Percentiles rank a stretch among this genome's conserved stretches.
Evolutionary conservation across 1,140 invertebrate genomes (phyloP).

Genomic region (Ostrea edulis): DNA sequence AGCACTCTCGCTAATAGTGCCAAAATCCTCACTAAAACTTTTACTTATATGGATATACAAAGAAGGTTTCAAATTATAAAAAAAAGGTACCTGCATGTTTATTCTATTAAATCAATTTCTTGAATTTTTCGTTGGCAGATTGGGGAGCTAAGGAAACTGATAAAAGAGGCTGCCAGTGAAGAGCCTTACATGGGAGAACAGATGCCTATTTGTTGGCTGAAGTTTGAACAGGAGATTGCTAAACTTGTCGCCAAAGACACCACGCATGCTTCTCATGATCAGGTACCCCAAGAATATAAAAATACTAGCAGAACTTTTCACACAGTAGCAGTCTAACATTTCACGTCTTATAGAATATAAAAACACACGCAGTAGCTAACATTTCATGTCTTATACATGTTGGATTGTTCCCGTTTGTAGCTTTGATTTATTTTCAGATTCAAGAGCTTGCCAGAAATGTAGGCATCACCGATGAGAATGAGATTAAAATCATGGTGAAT

Average conservation of each 20-base stretch:
- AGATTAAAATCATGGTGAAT: slow-evolving; percentile 78
- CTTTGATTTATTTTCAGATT: slow-evolving; percentile 61
- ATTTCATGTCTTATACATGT: neutral
- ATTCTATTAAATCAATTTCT: neutral
- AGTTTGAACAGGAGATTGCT: slow-evolving; percentile 78
- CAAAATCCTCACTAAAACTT: too few relatives aligned
- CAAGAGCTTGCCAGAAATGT: slow-evolving; percentile 75
- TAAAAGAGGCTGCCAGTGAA: slow-evolving; percentile 74
- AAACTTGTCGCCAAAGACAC: slow-evolving; percentile 73
- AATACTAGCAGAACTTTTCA: neutral
- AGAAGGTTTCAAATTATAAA: too few relatives aligned
- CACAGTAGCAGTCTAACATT: neutral
- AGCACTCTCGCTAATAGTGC: too few relatives aligned
- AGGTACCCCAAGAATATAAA: slow-evolving; percentile 62
- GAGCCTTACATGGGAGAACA: slow-evolving; percentile 79
- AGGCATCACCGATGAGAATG: slow-evolving; percentile 72
- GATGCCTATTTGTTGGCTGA: slow-evolving; percentile 79
- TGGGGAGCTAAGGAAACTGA: slow-evolving; percentile 66
- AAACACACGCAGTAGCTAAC: neutral
- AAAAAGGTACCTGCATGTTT: neutral
- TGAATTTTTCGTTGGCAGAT: slow-evolving; percentile 47
- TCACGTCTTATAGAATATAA: neutral
- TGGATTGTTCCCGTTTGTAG: neutral
- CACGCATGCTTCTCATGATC: slow-evolving; percentile 76
- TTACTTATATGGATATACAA: too few relatives aligned